phyloP scores from a whole-genome alignment of 2,888 invertebrate species.

The Pristionchus arcanus region DNA sequence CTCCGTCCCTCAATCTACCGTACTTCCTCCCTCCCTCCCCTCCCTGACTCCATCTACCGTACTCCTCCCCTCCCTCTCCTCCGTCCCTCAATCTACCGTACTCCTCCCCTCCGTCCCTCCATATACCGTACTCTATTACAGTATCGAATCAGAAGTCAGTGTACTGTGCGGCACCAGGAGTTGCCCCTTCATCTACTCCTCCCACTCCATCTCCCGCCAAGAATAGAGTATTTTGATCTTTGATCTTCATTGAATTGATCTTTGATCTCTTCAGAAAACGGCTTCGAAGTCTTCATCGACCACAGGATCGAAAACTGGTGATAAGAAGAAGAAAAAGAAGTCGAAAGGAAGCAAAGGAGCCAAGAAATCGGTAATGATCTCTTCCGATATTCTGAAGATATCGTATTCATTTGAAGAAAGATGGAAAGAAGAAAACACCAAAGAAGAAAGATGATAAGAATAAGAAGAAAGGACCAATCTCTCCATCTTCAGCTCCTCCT shows the following conservation, averaged over 20 bases:
- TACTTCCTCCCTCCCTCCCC: neutral
- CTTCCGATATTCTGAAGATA: neutral
- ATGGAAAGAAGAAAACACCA: constrained; percentile 18
- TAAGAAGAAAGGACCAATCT: constrained; percentile 4
- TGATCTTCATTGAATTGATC: neutral
- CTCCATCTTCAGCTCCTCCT: neutral
- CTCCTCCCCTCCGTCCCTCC: neutral
- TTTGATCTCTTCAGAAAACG: constrained; percentile 18
- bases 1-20: neutral
- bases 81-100: too few species aligned
- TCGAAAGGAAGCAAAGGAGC: neutral
- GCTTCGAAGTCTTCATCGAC: neutral
- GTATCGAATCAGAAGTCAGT: constrained; percentile 7
- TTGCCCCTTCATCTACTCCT: neutral
- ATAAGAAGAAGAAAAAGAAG: constrained; percentile 35
- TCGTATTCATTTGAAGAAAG: neutral
- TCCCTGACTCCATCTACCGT: neutral
- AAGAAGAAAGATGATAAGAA: neutral
- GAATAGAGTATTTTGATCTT: neutral
- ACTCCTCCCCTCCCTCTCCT: neutral
- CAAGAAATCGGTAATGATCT: constrained; percentile 20
- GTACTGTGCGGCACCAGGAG: constrained; percentile 8
- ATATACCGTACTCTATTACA: neutral
- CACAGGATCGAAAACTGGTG: neutral
- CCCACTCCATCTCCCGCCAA: neutral